Evolutionary conservation across 2,113 vertebrate genomes (phyloP).

Genomic region (Amia ocellicauda): DNA sequence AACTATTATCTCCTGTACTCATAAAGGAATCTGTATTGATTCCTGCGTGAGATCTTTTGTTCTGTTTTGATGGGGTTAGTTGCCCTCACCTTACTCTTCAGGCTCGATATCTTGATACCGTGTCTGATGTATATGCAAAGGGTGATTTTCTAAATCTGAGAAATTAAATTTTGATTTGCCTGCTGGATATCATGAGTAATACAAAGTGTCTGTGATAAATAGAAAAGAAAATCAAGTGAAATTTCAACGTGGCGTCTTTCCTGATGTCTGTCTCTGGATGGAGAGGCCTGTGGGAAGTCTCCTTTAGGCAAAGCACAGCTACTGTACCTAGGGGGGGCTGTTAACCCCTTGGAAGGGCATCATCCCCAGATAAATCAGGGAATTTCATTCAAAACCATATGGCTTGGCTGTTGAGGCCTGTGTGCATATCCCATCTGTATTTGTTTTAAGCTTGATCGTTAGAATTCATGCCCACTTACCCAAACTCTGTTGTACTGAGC

Average conservation of each 20-base stretch:
- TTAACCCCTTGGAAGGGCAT: slow-evolving; percentile 9
- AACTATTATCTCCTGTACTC: too few relatives aligned
- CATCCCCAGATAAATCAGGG: neutral
- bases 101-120: too few relatives aligned
- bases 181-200: too few relatives aligned
- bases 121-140: too few relatives aligned
- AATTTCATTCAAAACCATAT: neutral
- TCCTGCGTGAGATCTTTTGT: too few relatives aligned
- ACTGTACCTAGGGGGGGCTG: slow-evolving; percentile 7
- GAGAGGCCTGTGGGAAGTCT: slow-evolving; percentile 6
- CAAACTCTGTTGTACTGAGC: neutral
- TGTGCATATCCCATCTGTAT: neutral
- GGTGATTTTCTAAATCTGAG: too few relatives aligned
- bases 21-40: too few relatives aligned
- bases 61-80: too few relatives aligned
- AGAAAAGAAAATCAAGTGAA: too few relatives aligned
- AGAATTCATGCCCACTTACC: neutral
- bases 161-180: too few relatives aligned
- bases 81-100: too few relatives aligned
- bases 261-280: neutral
- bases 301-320: neutral
- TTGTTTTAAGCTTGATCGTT: neutral
- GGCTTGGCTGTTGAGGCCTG: neutral
- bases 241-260: neutral
- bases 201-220: too few relatives aligned